phyloP scores from a whole-genome alignment of 1,140 invertebrate species.

The Drosophila lacertosa region DNA sequence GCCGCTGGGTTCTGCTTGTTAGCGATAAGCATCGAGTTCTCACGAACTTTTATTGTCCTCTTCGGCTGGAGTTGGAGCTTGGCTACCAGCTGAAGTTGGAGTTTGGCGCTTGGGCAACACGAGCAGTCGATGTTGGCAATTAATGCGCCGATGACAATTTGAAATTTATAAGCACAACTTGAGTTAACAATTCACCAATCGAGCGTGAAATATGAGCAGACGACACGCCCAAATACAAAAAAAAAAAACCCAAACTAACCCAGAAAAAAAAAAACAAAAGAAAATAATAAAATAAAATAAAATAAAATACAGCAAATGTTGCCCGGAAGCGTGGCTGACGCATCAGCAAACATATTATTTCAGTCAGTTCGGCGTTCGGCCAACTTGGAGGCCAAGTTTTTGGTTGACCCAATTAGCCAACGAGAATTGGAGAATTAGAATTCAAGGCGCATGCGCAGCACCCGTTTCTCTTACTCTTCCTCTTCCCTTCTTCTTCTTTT shows the following conservation, averaged over 20 bases:
- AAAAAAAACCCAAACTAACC: constrained; percentile 1
- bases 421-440: constrained; percentile 19
- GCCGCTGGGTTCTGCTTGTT: constrained; percentile 45
- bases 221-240: constrained; percentile 16
- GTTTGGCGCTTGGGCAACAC: constrained; percentile 24
- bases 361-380: constrained; percentile 5
- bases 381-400: constrained; percentile 29
- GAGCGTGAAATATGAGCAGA: constrained; percentile 68
- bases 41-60: constrained; percentile 81
- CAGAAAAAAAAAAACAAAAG: too few relatives aligned
- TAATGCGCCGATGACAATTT: constrained; percentile 37
- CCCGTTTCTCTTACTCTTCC: constrained; percentile 36
- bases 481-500: neutral
- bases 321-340: constrained; percentile 35
- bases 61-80: constrained; percentile 3
- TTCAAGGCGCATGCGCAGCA: constrained; percentile 58
- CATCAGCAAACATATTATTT: constrained; percentile 11
- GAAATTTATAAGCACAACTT: constrained; percentile 21
- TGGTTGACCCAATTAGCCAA: constrained; percentile 38
- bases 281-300: too few relatives aligned
- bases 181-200: constrained; percentile 39
- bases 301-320: constrained; percentile 2
- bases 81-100: constrained; percentile 22
- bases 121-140: constrained; percentile 25
- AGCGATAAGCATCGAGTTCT: constrained; percentile 81